These are phyloP conservation scores for Mya arenaria DNA, from an alignment of 1,140 invertebrate species.

Conservation along the genomic window DNA sequence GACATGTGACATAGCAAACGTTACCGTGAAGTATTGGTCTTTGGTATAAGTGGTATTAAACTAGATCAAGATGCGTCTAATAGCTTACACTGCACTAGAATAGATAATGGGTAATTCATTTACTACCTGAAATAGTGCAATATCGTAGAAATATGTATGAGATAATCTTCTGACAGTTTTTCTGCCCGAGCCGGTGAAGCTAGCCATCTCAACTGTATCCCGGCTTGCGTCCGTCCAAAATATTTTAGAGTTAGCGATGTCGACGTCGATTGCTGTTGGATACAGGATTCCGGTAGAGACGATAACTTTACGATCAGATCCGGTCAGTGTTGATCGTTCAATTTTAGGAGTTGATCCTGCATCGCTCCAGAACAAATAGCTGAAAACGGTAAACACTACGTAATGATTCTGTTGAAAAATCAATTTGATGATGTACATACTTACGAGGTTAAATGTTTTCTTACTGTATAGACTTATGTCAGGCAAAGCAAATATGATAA, in stretches of 20 bases:
- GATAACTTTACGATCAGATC: background rate
- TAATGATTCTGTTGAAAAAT: no score
- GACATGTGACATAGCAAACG: no score
- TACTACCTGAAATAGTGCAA: slow-evolving; percentile 24
- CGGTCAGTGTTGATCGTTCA: slow-evolving; percentile 1
- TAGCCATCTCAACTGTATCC: slow-evolving; percentile 4
- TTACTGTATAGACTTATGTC: no score
- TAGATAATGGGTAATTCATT: no score
- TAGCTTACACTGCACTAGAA: no score
- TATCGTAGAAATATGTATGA: slow-evolving; percentile 4
- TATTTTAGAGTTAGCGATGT: background rate
- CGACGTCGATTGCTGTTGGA: background rate
- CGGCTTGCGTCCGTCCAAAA: background rate
- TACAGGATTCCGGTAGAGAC: background rate
- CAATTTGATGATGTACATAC: no score
- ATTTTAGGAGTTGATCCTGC: slow-evolving; percentile 4
- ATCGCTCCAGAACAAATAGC: slow-evolving; percentile 31
- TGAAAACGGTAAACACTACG: no score
- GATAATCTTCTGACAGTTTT: background rate
- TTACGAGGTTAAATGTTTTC: no score
- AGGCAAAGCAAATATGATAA: no score
- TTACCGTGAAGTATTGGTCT: no score
- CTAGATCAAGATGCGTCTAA: no score
- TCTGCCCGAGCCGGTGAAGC: background rate
- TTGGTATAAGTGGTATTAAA: no score